Conservation (phyloP, 2,113 vertebrate species). For the Calonectris borealis region DNA sequence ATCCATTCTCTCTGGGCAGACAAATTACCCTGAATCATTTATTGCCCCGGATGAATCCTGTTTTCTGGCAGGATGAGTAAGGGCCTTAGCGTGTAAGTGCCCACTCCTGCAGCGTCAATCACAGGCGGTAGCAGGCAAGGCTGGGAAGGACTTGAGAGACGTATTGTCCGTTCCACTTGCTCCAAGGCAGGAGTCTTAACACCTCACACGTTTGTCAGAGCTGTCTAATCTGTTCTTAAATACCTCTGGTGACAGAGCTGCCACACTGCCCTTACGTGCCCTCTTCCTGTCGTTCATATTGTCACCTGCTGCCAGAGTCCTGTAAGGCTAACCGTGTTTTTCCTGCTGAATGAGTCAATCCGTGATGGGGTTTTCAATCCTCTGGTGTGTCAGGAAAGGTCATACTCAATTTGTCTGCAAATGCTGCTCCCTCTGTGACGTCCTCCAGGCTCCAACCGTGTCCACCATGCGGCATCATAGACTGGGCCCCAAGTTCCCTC, state of each 20-base stretch:
- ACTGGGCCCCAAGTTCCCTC: not conserved
- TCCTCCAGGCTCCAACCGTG: not conserved
- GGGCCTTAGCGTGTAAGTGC: not conserved
- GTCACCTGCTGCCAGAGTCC: not conserved
- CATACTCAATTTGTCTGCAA: not conserved
- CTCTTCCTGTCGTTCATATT: not conserved
- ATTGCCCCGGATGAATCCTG: rapidly evolving
- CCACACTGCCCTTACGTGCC: not conserved
- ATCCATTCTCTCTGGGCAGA: not conserved
- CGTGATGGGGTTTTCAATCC: not conserved
- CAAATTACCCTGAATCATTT: not conserved
- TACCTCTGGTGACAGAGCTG: not conserved
- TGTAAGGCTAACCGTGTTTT: not conserved
- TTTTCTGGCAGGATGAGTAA: not conserved
- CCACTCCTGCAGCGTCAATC: not conserved
- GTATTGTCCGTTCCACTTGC: not conserved
- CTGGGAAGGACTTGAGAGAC: not conserved
- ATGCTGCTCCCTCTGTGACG: not conserved
- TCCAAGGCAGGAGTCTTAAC: not conserved
- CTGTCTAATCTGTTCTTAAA: not conserved
- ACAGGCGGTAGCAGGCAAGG: not conserved
- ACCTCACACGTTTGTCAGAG: not conserved
- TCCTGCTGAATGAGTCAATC: not conserved
- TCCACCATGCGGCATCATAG: not conserved
- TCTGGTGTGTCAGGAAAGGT: not conserved